Conservation (phyloP, 2,113 vertebrate species). For the Seriola aureovittata region DNA sequence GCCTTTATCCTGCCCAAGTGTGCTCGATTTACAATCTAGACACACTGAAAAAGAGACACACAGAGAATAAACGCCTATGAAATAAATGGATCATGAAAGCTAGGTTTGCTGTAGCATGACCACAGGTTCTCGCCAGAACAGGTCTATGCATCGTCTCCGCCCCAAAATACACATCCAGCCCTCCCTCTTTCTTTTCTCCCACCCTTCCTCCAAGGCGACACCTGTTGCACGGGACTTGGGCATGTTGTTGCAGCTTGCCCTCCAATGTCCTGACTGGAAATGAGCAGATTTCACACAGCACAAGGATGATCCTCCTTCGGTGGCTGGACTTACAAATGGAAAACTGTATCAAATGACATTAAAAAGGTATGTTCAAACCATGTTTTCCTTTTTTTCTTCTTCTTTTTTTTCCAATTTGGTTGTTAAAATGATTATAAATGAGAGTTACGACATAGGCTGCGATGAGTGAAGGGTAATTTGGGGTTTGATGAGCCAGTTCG, state of each 20-base stretch:
- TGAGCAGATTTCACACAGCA: conserved; percentile 11
- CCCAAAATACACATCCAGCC: conserved; percentile 28
- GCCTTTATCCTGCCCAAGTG: not conserved
- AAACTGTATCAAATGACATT: not conserved
- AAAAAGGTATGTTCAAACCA: conserved; percentile 50
- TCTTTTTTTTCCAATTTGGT: not conserved
- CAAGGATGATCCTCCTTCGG: not conserved
- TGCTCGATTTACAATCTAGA: not conserved
- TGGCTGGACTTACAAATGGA: not conserved
- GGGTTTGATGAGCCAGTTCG: not conserved
- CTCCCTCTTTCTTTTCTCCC: conserved; percentile 48
- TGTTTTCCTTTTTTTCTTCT: not conserved
- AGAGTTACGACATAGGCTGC: not conserved
- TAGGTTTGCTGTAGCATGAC: conserved; percentile 21
- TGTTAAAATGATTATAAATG: not conserved
- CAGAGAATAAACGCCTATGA: not conserved
- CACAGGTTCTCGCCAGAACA: conserved; percentile 25
- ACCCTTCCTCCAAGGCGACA: conserved; percentile 67
- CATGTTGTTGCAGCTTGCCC: conserved; percentile 49
- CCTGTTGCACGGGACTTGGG: conserved; percentile 60
- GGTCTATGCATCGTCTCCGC: conserved; percentile 6
- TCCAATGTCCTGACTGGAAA: conserved; percentile 3
- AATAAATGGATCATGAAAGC: conserved; percentile 19
- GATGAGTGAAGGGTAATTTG: not conserved
- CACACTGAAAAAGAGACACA: not conserved